A percentile compares a stretch with the other conserved stretches of the same genome.
phyloP scores from a whole-genome alignment of 2,113 vertebrate genomes.

The Vidua macroura region DNA sequence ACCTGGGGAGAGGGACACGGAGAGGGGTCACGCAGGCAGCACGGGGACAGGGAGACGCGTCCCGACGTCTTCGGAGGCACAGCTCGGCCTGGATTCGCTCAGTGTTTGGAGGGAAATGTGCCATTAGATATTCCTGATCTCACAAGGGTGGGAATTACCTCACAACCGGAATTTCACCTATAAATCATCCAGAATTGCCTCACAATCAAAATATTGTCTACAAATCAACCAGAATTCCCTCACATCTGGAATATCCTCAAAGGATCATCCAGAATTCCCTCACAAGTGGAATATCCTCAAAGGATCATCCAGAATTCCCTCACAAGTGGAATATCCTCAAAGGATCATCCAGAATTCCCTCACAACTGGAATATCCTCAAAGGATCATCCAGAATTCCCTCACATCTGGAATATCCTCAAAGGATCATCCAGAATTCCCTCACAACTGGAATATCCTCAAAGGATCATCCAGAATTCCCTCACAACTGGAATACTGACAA shows the following conservation, averaged over 20 bases:
- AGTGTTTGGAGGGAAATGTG: fast-evolving
- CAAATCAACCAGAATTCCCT: not conserved
- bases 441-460: fast-evolving
- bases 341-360: not conserved
- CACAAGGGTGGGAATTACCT: not conserved
- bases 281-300: fast-evolving
- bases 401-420: fast-evolving
- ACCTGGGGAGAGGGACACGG: constrained; percentile 41
- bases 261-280: not conserved
- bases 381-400: not conserved
- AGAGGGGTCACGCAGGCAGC: not conserved
- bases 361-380: fast-evolving
- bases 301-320: not conserved
- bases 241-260: fast-evolving
- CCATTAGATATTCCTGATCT: fast-evolving
- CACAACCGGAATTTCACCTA: too few species aligned
- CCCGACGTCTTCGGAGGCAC: not conserved
- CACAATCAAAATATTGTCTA: fast-evolving
- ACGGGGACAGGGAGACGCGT: not conserved
- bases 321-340: fast-evolving
- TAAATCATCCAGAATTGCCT: not conserved
- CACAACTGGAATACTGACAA: fast-evolving
- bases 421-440: fast-evolving
- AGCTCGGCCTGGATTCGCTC: not conserved
- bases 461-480: fast-evolving